Base-by-base conservation (phyloP, 1,140 invertebrate genomes). In the Cydia amplana region DNA sequence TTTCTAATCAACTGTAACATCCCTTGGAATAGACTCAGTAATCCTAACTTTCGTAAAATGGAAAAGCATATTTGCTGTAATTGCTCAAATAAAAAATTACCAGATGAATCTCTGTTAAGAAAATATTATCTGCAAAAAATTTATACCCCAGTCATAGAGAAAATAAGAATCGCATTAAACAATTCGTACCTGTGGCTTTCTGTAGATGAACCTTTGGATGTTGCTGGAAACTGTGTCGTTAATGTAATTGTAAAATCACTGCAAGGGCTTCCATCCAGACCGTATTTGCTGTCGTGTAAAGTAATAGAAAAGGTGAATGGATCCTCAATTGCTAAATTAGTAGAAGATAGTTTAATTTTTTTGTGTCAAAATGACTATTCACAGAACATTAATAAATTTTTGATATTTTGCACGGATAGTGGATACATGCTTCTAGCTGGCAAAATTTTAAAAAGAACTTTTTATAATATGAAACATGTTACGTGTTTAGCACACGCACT, bases 401-500 rank as follows among this genome's bases (percentile, higher is more conserved):
- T 49, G n/a, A 6, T 55, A 18, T 55, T 55, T 18, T 55, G 51
- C n/a, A 55, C 51, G 16, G 51, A 55, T 55, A 18, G 16, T 55
- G 51, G n/a, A 18, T 18, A 55, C 7, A 55, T 25, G 25, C 25
- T 25, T 25, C 25, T 25, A 1, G 25, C 25, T 25, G 25, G 25
- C 14, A 14, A n/a, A 16, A 25, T 25, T 25, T 55, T 55, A 18
- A 55, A 55, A 18, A 55, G 14, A 14, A 55, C 3, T 6, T 18
- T 18, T 55, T 18, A 18, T 5, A 55, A 55, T 18, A 6, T 55
- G 51, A 55, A 18, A 18, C n/a, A 18, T 55, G n/a, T 55, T 18
- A 55, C 51, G 14, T 55, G 51, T 55, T 55, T 55, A 55, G 51
- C 51, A 18, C 51, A 55, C n/a, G 51, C 51, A 18, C n/a, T 55